Evolutionary conservation across 2,113 vertebrate species (phyloP).

Genomic region (Montifringilla adamsi): DNA sequence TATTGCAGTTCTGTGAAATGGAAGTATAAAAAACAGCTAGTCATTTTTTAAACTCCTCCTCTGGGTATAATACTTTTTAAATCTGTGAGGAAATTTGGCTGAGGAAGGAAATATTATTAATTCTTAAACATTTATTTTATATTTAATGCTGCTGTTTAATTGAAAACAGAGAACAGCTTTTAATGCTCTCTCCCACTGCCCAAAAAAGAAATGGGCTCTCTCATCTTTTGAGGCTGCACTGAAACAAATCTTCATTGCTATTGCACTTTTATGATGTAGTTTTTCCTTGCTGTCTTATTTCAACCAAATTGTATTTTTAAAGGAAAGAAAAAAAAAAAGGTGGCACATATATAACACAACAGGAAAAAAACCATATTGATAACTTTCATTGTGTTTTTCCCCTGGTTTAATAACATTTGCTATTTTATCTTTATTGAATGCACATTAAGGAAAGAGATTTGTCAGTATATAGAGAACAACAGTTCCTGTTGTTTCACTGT

Average conservation of each 20-base stretch:
- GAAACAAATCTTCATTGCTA: background rate
- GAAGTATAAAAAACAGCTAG: rapidly evolving
- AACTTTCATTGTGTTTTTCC: background rate
- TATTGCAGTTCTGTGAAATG: background rate
- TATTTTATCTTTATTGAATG: slow-evolving; percentile 1
- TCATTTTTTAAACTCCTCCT: background rate
- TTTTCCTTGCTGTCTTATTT: background rate
- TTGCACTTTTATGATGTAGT: background rate
- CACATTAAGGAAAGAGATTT: slow-evolving; percentile 16
- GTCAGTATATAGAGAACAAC: background rate
- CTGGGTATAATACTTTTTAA: background rate
- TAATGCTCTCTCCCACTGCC: background rate
- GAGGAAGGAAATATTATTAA: background rate
- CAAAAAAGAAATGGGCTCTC: background rate
- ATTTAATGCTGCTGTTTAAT: slow-evolving; percentile 14
- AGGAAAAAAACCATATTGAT: background rate
- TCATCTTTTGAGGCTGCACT: background rate
- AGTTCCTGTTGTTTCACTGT: background rate
- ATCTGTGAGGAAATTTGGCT: background rate
- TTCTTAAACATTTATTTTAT: background rate
- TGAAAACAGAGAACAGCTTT: background rate
- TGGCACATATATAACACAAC: background rate
- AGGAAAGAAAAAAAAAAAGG: background rate
- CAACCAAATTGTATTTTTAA: background rate
- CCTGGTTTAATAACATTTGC: background rate